Evolutionary conservation across 2,797 vertebrate genomes (phyloP), one percentile per base, ranked within the genome.

Genomic region (Cyprinella venusta): DNA sequence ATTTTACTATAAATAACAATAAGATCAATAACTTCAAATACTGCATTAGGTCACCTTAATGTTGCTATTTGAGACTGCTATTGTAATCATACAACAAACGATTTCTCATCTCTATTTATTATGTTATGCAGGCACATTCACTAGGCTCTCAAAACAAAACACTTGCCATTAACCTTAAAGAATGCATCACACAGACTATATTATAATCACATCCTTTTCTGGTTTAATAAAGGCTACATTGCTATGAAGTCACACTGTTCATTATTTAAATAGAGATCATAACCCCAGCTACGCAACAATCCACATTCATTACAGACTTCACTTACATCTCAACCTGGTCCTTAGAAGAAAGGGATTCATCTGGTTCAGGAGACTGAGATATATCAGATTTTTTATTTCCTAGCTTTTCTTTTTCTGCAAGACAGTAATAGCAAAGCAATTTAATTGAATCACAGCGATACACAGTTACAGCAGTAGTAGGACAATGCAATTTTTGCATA

Each of bases 261-360:
- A 12, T 72, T 48, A 48, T 48, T 52, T 48, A 16, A 4, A 63
- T 21, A 16, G 10, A 21, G 24, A 61, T 79, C 48, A 24, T 54
- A 38, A 56, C n/a, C 24, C n/a, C 42, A 12, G 42, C 18, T 69
- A 10, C 59, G 30, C 65, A 80, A 21, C 52, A 80, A 42, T 70
- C 18, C 52, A 70, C 4, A 71, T 70, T 21, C n/a, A 69, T 45
- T 59, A 75, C 6, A 74, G n/a, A 40, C 4, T 38, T 59, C 30
- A 74, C 98, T 90, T 96, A 99, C 98, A 99, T 99, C 96, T 99
- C 98, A 95, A 97, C 97, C 95, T 99, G 97, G 93, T 99, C 98
- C 95, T 99, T 99, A 88, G 96, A 96, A 92, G 97, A 96, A 85
- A 96, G 96, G 88, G 97, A 97, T 89, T 97, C 94, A 85, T 94